phyloP scores from a whole-genome alignment of 30 jellyfish, hydroid and myxozoan species.

The Nemopilema nomurai region DNA sequence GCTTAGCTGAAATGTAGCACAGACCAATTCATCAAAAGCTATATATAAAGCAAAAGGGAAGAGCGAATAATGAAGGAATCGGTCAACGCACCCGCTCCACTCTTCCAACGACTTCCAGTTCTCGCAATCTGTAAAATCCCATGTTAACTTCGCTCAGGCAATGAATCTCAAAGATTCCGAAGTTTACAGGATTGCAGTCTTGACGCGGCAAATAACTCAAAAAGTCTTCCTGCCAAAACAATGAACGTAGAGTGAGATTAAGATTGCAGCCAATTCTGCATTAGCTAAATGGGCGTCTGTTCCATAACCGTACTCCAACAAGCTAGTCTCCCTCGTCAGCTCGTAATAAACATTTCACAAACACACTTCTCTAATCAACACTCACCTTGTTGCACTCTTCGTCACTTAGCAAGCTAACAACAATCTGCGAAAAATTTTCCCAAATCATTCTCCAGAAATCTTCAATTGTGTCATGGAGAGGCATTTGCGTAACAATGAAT shows the following conservation, averaged over 20 bases:
- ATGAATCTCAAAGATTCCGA: slow-evolving; percentile 71
- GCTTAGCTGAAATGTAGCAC: too few relatives aligned
- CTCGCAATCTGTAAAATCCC: slow-evolving; percentile 30
- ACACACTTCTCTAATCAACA: background rate
- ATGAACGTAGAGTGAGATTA: background rate
- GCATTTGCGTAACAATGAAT: slow-evolving; percentile 85
- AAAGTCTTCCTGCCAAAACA: slow-evolving; percentile 64
- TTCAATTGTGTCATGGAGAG: slow-evolving; percentile 77
- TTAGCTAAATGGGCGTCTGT: too few relatives aligned
- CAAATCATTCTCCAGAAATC: slow-evolving; percentile 94
- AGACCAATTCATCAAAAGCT: too few relatives aligned
- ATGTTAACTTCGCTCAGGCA: slow-evolving; percentile 22
- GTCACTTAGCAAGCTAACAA: slow-evolving; percentile 72
- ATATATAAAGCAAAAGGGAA: too few relatives aligned
- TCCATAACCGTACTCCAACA: too few relatives aligned
- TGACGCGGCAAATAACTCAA: slow-evolving; percentile 65
- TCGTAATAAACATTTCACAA: background rate
- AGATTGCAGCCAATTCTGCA: too few relatives aligned
- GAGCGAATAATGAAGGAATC: background rate
- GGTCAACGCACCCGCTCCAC: slow-evolving; percentile 60
- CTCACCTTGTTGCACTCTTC: slow-evolving; percentile 73
- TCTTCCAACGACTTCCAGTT: slow-evolving; percentile 55
- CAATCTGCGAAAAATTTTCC: slow-evolving; percentile 63
- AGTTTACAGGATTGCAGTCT: slow-evolving; percentile 70
- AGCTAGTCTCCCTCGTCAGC: background rate